Percentiles rank a stretch among this genome's conserved stretches.
phyloP scores from a whole-genome alignment of 2,888 invertebrate genomes.

The Loripinus fragilis region DNA sequence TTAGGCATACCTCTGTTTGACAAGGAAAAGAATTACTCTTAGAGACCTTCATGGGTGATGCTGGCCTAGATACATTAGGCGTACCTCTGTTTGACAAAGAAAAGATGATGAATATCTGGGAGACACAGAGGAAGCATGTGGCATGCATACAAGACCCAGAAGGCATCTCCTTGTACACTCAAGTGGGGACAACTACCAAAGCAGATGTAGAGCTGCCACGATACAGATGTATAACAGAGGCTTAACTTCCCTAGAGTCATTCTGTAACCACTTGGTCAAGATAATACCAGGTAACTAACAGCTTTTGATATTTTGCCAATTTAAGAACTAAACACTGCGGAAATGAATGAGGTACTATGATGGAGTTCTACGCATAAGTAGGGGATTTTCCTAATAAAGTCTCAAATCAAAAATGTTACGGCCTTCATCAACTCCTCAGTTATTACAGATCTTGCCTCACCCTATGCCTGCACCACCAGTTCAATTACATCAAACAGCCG shows the following conservation, averaged over 20 bases:
- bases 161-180: slow-evolving; percentile 48
- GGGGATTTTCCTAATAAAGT: no score
- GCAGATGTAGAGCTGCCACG: slow-evolving; percentile 36
- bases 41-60: slow-evolving; percentile 39
- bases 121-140: slow-evolving; percentile 49
- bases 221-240: slow-evolving; percentile 57
- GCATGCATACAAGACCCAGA: slow-evolving; percentile 57
- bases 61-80: slow-evolving; percentile 47
- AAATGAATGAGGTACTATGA: no score
- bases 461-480: slow-evolving; percentile 57
- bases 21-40: no score
- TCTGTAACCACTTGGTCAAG: slow-evolving; percentile 55
- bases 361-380: no score
- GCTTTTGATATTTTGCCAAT: no score
- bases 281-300: slow-evolving; percentile 60
- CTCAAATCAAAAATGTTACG: not conserved
- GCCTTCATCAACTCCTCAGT: slow-evolving; percentile 28
- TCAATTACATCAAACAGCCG: no score
- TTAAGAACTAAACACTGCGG: no score
- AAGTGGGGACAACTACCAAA: slow-evolving; percentile 45
- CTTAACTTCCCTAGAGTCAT: slow-evolving; percentile 61
- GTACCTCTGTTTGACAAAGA: slow-evolving; percentile 48
- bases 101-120: slow-evolving; percentile 34
- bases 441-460: slow-evolving; percentile 47
- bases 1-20: slow-evolving; percentile 36